Evolutionary conservation across 2,797 vertebrate species (phyloP), one percentile per base, ranked within the genome.

Genomic region (Gallinago nigripennis): DNA sequence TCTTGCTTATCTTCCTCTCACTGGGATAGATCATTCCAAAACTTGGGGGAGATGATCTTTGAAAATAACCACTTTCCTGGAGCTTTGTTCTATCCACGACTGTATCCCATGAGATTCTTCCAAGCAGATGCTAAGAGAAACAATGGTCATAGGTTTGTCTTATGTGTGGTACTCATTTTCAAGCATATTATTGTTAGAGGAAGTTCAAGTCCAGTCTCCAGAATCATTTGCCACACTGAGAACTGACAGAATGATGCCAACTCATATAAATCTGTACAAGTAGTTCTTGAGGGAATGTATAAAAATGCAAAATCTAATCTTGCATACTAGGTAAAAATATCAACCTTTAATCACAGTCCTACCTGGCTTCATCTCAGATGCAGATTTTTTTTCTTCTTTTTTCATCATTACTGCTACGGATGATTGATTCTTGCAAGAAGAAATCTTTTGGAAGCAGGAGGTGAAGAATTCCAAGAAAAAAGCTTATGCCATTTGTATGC

Each of bases 261-360:
- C 69, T 92, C 82, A 17, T 61, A 78, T 88, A 56, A 90, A 88
- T 78, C 90, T 72, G 90, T 86, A 86, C 83, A 92, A 82, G 63
- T 90, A 53, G 77, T 94, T 95, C 83, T 84, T 79, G 39, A 84
- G 73, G 63, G 66, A 92, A 84, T 37, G 51, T 82, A 70, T 79
- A 93, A 94, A 95, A 96, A 88, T 66, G 83, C 92, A 90, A 95
- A 88, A 81, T 94, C 61, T 83, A 84, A 90, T 91, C 71, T 87
- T 95, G 75, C 56, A 30, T 83, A n/a, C 85, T 71, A 94, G 66
- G 73, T 90, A 84, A 82, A 92, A 95, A 78, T 31, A 75, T 90
- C 93, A 95, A 6, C 46, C 85, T 94, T 95, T 95, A 94, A 95
- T 95, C 80, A 73, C 66, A 82, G 16, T 25, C 88, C 54, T 95